Base-by-base conservation (phyloP, 2,888 invertebrate genomes). In the Tachina lurida region DNA sequence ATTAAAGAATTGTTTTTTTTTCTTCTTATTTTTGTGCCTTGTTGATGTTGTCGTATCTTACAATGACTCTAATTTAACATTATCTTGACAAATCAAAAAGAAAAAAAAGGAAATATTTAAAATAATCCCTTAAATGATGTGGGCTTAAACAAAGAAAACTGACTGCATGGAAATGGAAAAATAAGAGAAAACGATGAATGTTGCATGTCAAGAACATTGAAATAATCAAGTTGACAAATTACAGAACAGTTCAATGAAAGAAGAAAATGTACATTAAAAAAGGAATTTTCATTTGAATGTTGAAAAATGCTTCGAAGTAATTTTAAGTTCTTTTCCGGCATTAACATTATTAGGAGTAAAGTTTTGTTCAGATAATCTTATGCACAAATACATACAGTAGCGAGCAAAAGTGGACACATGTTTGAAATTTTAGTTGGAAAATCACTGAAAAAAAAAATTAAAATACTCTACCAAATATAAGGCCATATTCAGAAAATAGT, bases 191-290 rank as follows among this genome's bases (percentile, higher is more conserved):
- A 13, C 19, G 49, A 73, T 74, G 74, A 83, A 75, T 87, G 86
- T 86, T 80, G 71, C 79, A 82, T 79, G 87, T 80, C 84, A 80
- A 82, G 84, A 84, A 75, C 86, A 84, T 88, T 84, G 84, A 88
- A 87, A 86, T 87, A 87, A 87, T 87, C 88, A 87, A 87, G 77
- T 86, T 88, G 88, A 88, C 87, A 88, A 88, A 88, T 88, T 88
- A 83, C 58, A 82, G 77, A 84, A 78, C 80, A 83, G 87, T 86
- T 87, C 83, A 87, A 84, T 87, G 87, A 87, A 87, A 86, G 65
- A 87, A 86, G 65, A 77, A 45, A 76, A 70, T 49, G 15, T 31
- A 31, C 71, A 79, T 75, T 82, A 62, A 60, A 76, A 82, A 79
- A 56, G 76, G 76, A 75, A 83, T 76, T 83, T 83, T 73, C 63